Evolutionary conservation across 2,888 invertebrate genomes (phyloP).

Genomic region (Oscheius sp.): DNA sequence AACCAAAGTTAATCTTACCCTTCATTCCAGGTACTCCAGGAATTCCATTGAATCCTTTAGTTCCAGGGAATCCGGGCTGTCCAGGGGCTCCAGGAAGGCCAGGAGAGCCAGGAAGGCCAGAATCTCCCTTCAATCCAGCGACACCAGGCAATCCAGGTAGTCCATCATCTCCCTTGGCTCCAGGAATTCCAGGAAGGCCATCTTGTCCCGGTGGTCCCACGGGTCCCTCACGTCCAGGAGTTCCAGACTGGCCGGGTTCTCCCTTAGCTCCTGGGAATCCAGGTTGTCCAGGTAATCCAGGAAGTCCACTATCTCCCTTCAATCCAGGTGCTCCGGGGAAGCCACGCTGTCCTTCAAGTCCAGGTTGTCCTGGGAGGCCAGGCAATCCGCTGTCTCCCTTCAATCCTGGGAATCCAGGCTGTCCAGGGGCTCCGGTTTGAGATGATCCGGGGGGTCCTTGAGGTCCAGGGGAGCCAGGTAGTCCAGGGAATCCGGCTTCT

Average conservation of each 20-base stretch:
- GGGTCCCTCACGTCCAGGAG: conserved; percentile 64
- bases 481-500: conserved; percentile 77
- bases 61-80: conserved; percentile 73
- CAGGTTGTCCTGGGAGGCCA: conserved; percentile 75
- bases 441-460: conserved; percentile 73
- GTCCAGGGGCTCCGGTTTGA: conserved; percentile 75
- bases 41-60: conserved; percentile 73
- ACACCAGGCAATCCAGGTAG: conserved; percentile 14
- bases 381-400: conserved; percentile 70
- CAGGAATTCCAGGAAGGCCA: conserved; percentile 66
- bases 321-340: conserved; percentile 75
- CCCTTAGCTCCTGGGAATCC: conserved; percentile 77
- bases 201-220: conserved; percentile 68
- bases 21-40: conserved; percentile 59
- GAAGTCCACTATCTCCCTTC: conserved; percentile 68
- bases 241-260: conserved; percentile 63
- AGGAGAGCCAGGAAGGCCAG: conserved; percentile 64
- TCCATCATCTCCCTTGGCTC: conserved; percentile 70
- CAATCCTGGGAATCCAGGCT: conserved; percentile 74
- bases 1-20: background rate
- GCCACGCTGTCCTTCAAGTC: conserved; percentile 75
- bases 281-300: conserved; percentile 72
- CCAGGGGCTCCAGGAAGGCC: conserved; percentile 77
- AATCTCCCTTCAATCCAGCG: conserved; percentile 76
- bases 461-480: conserved; percentile 77